phyloP scores from a whole-genome alignment of 2,888 invertebrate species.

The Saturnia pavonia region DNA sequence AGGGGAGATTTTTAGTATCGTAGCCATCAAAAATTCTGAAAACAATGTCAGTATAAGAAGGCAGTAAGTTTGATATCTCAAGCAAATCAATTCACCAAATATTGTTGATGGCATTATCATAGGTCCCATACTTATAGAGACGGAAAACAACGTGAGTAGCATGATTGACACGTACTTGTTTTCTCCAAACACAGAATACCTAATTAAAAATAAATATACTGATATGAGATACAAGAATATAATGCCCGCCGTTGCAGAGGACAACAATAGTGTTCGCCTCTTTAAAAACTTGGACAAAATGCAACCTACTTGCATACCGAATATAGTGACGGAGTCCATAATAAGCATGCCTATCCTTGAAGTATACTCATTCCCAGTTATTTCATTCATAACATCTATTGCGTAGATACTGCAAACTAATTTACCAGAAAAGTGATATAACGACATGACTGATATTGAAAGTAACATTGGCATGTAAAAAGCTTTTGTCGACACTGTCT shows the following conservation, averaged over 20 bases:
- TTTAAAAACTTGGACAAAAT: constrained; percentile 47
- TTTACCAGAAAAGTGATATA: constrained; percentile 56
- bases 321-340: constrained; percentile 59
- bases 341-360: constrained; percentile 60
- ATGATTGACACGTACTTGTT: constrained; percentile 48
- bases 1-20: constrained; percentile 52
- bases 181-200: constrained; percentile 40
- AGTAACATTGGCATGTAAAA: constrained; percentile 52
- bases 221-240: constrained; percentile 51
- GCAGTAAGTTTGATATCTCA: constrained; percentile 49
- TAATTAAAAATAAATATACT: constrained; percentile 52
- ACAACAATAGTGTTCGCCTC: constrained; percentile 50
- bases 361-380: constrained; percentile 48
- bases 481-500: constrained; percentile 38
- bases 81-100: constrained; percentile 56
- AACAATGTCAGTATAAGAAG: constrained; percentile 45
- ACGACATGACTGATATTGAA: constrained; percentile 43
- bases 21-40: constrained; percentile 47
- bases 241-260: constrained; percentile 47
- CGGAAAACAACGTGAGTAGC: constrained; percentile 49
- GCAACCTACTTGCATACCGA: constrained; percentile 59
- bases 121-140: constrained; percentile 59
- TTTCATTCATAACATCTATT: constrained; percentile 50
- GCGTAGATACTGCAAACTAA: constrained; percentile 54
- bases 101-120: constrained; percentile 56